These are phyloP conservation scores for Hylaeus volcanicus DNA, from an alignment of 1,140 invertebrate species.

Conservation along the genomic window DNA sequence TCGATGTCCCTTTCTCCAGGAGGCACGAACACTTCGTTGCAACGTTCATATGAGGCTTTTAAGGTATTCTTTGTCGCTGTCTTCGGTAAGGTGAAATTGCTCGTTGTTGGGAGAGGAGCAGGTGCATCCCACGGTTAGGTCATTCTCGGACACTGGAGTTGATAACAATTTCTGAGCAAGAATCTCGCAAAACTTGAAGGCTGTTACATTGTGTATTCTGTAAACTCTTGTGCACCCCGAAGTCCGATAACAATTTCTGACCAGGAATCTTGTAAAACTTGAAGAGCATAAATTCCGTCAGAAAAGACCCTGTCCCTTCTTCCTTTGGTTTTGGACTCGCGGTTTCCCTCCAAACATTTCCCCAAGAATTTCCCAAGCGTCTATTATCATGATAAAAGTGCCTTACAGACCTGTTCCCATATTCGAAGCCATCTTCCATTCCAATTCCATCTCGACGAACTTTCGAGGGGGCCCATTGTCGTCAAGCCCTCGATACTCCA, in stretches of 20 bases:
- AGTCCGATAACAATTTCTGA: no score
- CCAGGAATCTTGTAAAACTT: not conserved
- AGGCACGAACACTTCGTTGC: no score
- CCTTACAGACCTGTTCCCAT: conserved; percentile 23
- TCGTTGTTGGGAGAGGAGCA: no score
- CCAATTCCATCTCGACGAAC: not conserved
- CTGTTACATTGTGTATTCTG: no score
- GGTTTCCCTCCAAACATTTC: conserved; percentile 33
- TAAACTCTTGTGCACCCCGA: no score
- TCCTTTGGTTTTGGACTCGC: not conserved
- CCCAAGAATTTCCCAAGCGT: conserved; percentile 17
- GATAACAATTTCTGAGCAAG: no score
- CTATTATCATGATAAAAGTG: conserved; percentile 59
- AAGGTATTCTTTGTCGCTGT: no score
- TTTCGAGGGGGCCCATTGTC: conserved; percentile 38
- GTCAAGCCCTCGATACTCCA: not conserved
- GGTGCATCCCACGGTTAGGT: no score
- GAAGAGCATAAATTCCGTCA: not conserved
- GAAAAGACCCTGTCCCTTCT: not conserved
- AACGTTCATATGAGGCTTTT: no score
- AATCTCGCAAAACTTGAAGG: no score
- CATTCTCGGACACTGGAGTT: no score
- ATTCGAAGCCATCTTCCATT: not conserved
- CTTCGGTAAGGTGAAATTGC: no score
- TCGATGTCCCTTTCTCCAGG: conserved; percentile 18